Evolutionary conservation across 92 coral and sea anemone species (phyloP).

Genomic region (Hydrozoanthus gracilis): DNA sequence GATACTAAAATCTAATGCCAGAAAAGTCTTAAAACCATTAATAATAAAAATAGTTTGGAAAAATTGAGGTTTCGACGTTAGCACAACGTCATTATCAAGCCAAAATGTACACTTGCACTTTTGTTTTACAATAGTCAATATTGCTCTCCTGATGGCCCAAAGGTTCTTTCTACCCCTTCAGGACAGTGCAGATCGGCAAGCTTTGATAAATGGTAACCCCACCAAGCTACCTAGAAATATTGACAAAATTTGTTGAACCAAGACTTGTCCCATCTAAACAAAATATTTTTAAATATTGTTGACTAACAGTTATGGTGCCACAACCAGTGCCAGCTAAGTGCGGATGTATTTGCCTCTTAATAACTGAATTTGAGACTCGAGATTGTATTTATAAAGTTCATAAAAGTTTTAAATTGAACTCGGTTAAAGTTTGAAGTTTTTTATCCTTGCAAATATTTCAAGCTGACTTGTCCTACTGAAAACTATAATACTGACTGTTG

Average conservation of each 20-base stretch:
- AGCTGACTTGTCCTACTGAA: background rate
- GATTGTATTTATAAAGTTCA: conserved; percentile 5
- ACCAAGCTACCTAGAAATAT: background rate
- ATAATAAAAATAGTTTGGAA: conserved; percentile 1
- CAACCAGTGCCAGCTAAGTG: conserved; percentile 10
- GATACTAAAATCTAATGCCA: background rate
- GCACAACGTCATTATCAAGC: conserved; percentile 5
- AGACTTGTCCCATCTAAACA: conserved; percentile 4
- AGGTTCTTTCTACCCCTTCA: conserved; percentile 9
- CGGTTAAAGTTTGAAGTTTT: background rate
- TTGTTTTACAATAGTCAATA: background rate
- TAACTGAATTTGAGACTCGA: conserved; percentile 3
- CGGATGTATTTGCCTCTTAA: background rate
- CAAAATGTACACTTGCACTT: conserved; percentile 4
- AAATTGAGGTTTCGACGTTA: background rate
- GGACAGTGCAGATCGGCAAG: conserved; percentile 1
- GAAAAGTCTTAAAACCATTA: conserved; percentile 1
- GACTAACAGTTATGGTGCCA: conserved; percentile 9
- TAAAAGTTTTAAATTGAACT: background rate
- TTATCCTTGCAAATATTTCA: conserved; percentile 6
- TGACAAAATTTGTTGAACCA: background rate
- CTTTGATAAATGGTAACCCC: conserved; percentile 1
- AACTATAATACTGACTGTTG: background rate
- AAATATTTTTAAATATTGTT: conserved; percentile 2
- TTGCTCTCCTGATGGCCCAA: conserved; percentile 6